Base-by-base conservation (phyloP, 2,888 invertebrate genomes). In the Meta bourneti region DNA sequence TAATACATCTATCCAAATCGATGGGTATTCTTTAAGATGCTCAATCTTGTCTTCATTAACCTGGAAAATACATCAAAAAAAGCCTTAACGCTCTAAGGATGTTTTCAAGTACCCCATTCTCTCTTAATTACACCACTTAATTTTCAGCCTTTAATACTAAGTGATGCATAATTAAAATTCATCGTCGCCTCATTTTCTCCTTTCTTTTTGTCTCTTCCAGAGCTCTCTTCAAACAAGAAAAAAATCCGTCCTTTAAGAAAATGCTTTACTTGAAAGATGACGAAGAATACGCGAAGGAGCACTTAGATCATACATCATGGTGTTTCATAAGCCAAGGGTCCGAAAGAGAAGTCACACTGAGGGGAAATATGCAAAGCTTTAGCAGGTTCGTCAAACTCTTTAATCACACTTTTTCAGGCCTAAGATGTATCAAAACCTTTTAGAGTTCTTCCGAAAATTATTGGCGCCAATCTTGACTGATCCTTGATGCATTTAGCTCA, bases 281-380 rank as follows among this genome's bases (percentile, higher is more conserved):
- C 94, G 97, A 98, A 95, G 95, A 96, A 61, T 96, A 96, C 90
- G 98, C 98, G 0, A 93, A 95, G 48, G 94, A 95, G 0, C 94
- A 96, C 69, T 95, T 98, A 88, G 96, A 97, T 0, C 96, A 96
- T 94, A 95, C 95, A 93, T 96, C 97, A 6, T 95, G 97, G 87
- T 98, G 98, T 95, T 99, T 98, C 95, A 98, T 98, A 94, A 96
- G 96, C 94, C 97, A 97, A 94, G 98, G 98, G 0, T 97, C 98
- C 0, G 97, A 98, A 4, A 96, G 97, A 52, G 97, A 98, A 95
- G 95, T 96, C 93, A 97, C 97, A 0, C 95, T 98, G 88, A 94
- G 94, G 16, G 96, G 97, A 94, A 98, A 98, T 94, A 96, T 95
- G 94, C 95, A 95, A 75, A 97, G 98, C 2, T 98, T 97, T 6